These are phyloP conservation scores for Serripes groenlandicus DNA, from an alignment of 2,888 invertebrate genomes.

Conservation along the genomic window DNA sequence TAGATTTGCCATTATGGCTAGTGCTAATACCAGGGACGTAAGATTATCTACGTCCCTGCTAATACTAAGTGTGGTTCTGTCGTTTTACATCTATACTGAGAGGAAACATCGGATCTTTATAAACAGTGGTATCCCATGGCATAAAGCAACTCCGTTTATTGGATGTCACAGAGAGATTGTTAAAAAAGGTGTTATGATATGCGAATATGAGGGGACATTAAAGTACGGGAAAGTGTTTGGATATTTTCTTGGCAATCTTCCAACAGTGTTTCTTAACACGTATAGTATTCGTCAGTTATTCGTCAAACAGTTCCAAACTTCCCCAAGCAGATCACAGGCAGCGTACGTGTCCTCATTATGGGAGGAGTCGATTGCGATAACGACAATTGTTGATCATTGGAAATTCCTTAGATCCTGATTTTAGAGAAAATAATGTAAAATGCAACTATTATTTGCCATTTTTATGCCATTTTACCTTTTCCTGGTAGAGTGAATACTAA, in stretches of 20 bases:
- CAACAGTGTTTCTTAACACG: conserved; percentile 63
- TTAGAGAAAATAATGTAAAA: too few species aligned
- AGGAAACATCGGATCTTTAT: conserved; percentile 60
- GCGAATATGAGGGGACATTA: conserved; percentile 57
- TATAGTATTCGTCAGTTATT: conserved; percentile 67
- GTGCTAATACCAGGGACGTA: too few species aligned
- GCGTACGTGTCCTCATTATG: conserved; percentile 50
- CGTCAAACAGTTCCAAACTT: conserved; percentile 61
- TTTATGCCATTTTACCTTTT: too few species aligned
- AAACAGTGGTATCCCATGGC: conserved; percentile 58
- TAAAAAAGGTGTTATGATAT: conserved; percentile 53
- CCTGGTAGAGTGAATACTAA: too few species aligned
- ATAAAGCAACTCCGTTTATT: conserved; percentile 53
- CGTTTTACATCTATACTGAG: conserved; percentile 59
- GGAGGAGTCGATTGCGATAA: conserved; percentile 42
- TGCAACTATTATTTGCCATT: too few species aligned
- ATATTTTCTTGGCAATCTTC: conserved; percentile 61
- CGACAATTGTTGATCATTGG: conserved; percentile 51
- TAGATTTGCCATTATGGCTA: conserved; percentile 54
- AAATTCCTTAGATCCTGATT: conserved; percentile 49
- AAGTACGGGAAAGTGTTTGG: conserved; percentile 65
- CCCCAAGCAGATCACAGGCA: conserved; percentile 54
- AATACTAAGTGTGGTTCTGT: conserved; percentile 20
- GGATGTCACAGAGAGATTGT: conserved; percentile 44
- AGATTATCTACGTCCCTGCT: too few species aligned